phyloP scores from a whole-genome alignment of 2,113 vertebrate species.

The Barnardius zonarius region DNA sequence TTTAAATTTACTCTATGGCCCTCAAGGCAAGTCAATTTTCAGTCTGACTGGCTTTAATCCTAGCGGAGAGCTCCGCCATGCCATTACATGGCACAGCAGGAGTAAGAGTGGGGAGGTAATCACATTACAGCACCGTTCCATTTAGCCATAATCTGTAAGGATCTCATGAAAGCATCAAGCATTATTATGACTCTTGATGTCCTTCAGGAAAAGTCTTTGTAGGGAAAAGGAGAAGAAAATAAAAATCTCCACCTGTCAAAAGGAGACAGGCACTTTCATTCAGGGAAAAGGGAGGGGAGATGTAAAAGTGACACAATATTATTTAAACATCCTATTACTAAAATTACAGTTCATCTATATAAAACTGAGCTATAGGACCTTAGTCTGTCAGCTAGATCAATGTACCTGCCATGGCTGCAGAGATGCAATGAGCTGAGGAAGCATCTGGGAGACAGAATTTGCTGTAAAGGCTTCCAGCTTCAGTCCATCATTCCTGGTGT shows the following conservation, averaged over 20 bases:
- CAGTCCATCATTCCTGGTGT: constrained; percentile 1
- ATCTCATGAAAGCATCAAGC: constrained; percentile 52
- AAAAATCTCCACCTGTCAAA: constrained; percentile 27
- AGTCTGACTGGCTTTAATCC: constrained; percentile 60
- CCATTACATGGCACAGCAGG: constrained; percentile 47
- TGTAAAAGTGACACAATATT: constrained; percentile 59
- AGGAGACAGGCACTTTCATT: constrained; percentile 41
- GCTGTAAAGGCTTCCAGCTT: constrained; percentile 22
- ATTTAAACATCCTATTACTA: constrained; percentile 61
- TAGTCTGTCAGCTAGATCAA: constrained; percentile 48
- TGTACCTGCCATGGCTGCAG: constrained; percentile 11
- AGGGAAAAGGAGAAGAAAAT: neutral
- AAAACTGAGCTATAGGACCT: constrained; percentile 44
- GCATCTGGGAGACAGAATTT: constrained; percentile 8
- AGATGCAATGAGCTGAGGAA: constrained; percentile 24
- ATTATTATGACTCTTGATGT: constrained; percentile 55
- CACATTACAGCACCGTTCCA: constrained; percentile 51
- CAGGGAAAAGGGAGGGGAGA: constrained; percentile 33
- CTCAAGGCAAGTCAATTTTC: constrained; percentile 62
- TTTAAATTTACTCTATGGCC: constrained; percentile 50
- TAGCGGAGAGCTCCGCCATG: neutral
- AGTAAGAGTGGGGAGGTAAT: constrained; percentile 49
- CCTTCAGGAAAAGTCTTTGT: constrained; percentile 54
- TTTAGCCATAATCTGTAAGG: constrained; percentile 49
- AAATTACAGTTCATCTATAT: constrained; percentile 56